phyloP scores from a whole-genome alignment of 2,113 vertebrate genomes.

The Ciconia boyciana region DNA sequence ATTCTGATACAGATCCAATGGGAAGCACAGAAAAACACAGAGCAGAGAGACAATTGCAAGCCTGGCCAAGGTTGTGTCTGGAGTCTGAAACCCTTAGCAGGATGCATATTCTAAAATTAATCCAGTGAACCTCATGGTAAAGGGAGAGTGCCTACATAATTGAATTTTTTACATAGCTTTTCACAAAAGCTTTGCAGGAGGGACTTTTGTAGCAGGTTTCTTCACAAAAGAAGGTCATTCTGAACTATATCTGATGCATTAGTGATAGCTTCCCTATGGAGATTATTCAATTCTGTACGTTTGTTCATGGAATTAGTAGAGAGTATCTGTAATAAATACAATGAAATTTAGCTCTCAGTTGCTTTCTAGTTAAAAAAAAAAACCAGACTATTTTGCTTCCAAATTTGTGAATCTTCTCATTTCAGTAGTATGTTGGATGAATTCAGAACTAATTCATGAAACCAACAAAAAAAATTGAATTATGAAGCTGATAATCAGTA shows the following conservation, averaged over 20 bases:
- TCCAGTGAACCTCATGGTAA: neutral
- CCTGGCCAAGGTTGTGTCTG: neutral
- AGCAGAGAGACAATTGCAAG: neutral
- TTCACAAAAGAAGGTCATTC: neutral
- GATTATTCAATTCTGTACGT: neutral
- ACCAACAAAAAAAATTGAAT: neutral
- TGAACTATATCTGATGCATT: neutral
- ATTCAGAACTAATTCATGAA: neutral
- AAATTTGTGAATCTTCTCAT: neutral
- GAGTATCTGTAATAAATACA: neutral
- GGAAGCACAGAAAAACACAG: neutral
- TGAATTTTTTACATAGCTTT: slow-evolving; percentile 20
- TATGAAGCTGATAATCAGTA: neutral
- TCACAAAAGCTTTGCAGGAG: slow-evolving; percentile 24
- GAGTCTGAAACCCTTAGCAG: neutral
- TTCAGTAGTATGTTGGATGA: neutral
- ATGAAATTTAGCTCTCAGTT: neutral
- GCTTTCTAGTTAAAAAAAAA: neutral
- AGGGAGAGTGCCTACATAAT: neutral
- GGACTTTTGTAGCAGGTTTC: neutral
- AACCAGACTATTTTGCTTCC: neutral
- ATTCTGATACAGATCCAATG: neutral
- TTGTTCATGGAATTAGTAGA: neutral
- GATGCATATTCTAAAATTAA: neutral
- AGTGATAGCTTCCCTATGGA: neutral